Evolutionary conservation across 2,797 vertebrate genomes (phyloP).

Genomic region (Gambusia yucatana): DNA sequence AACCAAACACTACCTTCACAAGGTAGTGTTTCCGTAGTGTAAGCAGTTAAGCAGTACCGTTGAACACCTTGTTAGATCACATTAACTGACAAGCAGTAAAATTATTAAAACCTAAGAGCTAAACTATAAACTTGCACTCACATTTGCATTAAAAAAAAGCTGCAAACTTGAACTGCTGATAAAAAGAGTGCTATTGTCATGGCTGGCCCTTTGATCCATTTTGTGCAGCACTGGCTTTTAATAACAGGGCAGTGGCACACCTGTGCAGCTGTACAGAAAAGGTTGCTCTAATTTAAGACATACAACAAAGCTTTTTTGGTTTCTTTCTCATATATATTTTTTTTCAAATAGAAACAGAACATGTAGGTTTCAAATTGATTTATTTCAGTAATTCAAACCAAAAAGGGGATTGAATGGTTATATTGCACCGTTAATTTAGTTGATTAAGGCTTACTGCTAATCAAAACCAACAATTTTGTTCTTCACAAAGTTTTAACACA

Average conservation of each 20-base stretch:
- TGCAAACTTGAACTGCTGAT: not conserved
- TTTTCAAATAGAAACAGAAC: not conserved
- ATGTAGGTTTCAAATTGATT: not conserved
- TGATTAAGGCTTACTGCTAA: not conserved
- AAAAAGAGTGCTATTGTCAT: not conserved
- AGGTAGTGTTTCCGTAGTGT: not conserved
- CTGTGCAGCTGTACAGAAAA: not conserved
- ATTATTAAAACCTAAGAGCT: not conserved
- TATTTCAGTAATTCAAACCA: not conserved
- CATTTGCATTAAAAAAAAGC: not conserved
- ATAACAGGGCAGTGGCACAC: not conserved
- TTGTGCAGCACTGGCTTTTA: not conserved
- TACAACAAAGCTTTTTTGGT: not conserved
- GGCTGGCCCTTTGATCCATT: not conserved
- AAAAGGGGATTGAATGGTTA: not conserved
- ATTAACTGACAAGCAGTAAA: not conserved
- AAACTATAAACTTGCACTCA: not conserved
- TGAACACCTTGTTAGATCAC: not conserved
- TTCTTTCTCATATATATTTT: not conserved
- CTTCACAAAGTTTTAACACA: not conserved
- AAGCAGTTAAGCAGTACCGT: not conserved
- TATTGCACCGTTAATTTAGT: not conserved
- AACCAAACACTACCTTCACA: slow-evolving; percentile 33
- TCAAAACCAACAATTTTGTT: not conserved
- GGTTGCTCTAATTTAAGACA: not conserved